phyloP scores from a whole-genome alignment of 2,888 invertebrate species.

The Platynereis dumerilii region DNA sequence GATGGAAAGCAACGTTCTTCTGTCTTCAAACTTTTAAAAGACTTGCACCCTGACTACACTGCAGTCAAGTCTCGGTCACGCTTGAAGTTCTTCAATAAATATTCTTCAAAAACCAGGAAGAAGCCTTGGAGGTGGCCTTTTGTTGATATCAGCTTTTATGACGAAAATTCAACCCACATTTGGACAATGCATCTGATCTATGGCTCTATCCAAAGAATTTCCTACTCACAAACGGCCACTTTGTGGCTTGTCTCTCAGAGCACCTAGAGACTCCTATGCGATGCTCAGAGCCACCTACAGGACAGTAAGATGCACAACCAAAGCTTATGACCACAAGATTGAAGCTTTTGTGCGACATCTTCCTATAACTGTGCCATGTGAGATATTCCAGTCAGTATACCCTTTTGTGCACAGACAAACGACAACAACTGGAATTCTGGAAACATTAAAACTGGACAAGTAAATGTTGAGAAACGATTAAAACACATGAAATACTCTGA shows the following conservation, averaged over 20 bases:
- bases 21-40: background rate
- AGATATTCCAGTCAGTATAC: background rate
- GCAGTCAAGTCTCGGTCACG: background rate
- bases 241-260: background rate
- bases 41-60: background rate
- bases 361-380: background rate
- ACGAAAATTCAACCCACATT: background rate
- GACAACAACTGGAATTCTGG: background rate
- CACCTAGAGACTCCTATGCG: background rate
- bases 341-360: background rate
- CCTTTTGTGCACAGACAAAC: constrained; percentile 1
- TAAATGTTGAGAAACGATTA: too few relatives aligned
- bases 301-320: background rate
- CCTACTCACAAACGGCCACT: background rate
- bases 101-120: background rate
- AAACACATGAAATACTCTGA: too few relatives aligned
- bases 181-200: constrained; percentile 3
- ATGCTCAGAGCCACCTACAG: background rate
- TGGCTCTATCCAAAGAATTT: background rate
- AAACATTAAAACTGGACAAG: too few relatives aligned
- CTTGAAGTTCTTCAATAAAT: background rate
- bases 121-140: background rate
- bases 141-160: background rate
- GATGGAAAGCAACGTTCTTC: background rate
- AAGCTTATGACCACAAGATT: background rate